phyloP scores from a whole-genome alignment of 2,113 vertebrate species.

The Mugil cephalus region DNA sequence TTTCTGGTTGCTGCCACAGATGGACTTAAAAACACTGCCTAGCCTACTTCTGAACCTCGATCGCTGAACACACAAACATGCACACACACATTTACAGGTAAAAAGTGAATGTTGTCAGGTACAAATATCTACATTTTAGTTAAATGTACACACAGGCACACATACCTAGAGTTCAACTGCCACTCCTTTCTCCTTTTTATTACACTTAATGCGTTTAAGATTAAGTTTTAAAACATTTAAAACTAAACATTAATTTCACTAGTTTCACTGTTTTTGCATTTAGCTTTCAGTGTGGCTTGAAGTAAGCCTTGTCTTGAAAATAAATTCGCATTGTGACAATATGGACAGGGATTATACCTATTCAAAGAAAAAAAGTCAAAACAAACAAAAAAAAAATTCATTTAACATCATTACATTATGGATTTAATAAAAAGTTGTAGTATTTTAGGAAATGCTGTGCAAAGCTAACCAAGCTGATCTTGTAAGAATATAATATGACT shows the following conservation, averaged over 20 bases:
- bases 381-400: no score
- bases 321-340: no score
- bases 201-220: slow-evolving; percentile 9
- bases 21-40: slow-evolving; percentile 81
- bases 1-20: slow-evolving; percentile 90
- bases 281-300: slow-evolving; percentile 50
- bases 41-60: slow-evolving; percentile 76
- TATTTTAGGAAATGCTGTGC: slow-evolving; percentile 23
- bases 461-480: slow-evolving; percentile 16
- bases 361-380: no score
- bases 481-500: slow-evolving; percentile 14
- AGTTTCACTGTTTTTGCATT: slow-evolving; percentile 30
- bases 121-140: no score
- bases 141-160: not conserved
- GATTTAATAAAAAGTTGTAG: not conserved
- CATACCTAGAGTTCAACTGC: slow-evolving; percentile 35
- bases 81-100: not conserved
- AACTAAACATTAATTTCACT: slow-evolving; percentile 38
- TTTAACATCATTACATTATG: not conserved
- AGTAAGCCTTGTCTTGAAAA: slow-evolving; percentile 16
- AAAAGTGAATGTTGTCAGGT: no score
- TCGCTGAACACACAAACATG: slow-evolving; percentile 51
- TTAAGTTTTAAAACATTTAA: slow-evolving; percentile 54
- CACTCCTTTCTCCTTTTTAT: slow-evolving; percentile 28
- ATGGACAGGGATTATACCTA: no score